Conservation (phyloP, 2,888 invertebrate genomes). For the Drosophila maculinotata region DNA sequence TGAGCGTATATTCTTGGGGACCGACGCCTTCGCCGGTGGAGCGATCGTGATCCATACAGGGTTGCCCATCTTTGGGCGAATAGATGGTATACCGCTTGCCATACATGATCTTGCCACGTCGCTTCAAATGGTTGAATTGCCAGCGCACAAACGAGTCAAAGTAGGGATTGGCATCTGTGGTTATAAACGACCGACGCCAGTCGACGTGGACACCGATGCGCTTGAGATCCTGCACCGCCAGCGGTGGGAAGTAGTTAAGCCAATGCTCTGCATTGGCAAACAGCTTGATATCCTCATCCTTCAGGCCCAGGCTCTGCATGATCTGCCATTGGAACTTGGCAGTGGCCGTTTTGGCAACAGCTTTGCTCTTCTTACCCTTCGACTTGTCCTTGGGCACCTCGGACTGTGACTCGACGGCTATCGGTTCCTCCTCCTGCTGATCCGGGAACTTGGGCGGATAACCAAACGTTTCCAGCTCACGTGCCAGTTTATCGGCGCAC, state of each 20-base stretch:
- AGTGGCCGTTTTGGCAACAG: conserved; percentile 94
- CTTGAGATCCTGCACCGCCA: conserved; percentile 93
- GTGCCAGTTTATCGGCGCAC: conserved; percentile 97
- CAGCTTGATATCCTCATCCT: conserved; percentile 95
- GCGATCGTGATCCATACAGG: conserved; percentile 99
- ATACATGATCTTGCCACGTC: conserved; percentile 95
- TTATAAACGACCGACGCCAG: conserved; percentile 99
- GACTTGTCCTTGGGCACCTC: conserved; percentile 91
- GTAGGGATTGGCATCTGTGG: conserved; percentile 98
- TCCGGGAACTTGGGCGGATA: conserved; percentile 96
- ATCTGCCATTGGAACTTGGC: conserved; percentile 99
- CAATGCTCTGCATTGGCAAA: conserved; percentile 97
- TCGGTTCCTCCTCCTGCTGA: conserved; percentile 83
- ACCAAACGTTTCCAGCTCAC: conserved; percentile 96
- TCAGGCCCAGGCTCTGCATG: conserved; percentile 96
- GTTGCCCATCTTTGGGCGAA: conserved; percentile 98
- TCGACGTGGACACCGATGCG: conserved; percentile 97
- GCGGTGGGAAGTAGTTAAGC: conserved; percentile 98
- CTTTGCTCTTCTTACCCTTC: conserved; percentile 98
- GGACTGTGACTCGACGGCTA: conserved; percentile 86
- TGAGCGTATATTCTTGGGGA: conserved; percentile 98
- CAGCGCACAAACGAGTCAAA: conserved; percentile 99
- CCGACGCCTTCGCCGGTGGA: conserved; percentile 98
- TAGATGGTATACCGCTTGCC: conserved; percentile 98
- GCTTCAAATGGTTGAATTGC: conserved; percentile 96